Conservation (phyloP, 2,797 vertebrate genomes). For the Megalops cyprinoides region DNA sequence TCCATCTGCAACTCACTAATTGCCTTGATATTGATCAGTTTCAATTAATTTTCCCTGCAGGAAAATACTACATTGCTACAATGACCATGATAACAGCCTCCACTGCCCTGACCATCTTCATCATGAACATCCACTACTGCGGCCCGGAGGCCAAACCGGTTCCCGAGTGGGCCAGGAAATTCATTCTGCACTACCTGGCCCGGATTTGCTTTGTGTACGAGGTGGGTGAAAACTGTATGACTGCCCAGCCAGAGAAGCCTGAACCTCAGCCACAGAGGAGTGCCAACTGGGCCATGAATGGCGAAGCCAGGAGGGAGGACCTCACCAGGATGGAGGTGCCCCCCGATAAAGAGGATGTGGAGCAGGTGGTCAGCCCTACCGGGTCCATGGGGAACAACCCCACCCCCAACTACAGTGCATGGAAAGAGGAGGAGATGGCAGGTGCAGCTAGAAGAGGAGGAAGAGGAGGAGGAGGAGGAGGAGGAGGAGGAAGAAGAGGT, state of each 20-base stretch:
- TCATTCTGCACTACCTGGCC: slow-evolving; percentile 81
- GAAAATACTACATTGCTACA: slow-evolving; percentile 93
- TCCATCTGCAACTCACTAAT: background rate
- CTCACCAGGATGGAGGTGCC: slow-evolving; percentile 23
- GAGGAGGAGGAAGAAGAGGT: slow-evolving; percentile 48
- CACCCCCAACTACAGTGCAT: slow-evolving; percentile 45
- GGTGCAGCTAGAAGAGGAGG: slow-evolving; percentile 45
- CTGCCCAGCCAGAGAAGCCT: slow-evolving; percentile 37
- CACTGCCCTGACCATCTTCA: slow-evolving; percentile 88
- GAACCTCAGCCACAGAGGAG: slow-evolving; percentile 39
- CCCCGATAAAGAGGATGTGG: slow-evolving; percentile 58
- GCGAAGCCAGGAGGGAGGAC: slow-evolving; percentile 47
- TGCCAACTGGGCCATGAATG: slow-evolving; percentile 47
- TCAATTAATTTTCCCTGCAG: slow-evolving; percentile 57
- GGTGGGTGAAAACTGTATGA: slow-evolving; percentile 76
- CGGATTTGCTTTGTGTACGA: slow-evolving; percentile 81
- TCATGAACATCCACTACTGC: slow-evolving; percentile 92
- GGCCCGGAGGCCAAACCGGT: slow-evolving; percentile 80
- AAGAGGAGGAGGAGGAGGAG: slow-evolving; percentile 55
- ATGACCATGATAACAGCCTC: slow-evolving; percentile 94
- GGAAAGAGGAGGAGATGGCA: slow-evolving; percentile 47
- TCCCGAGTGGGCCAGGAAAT: slow-evolving; percentile 77
- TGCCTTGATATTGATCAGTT: background rate
- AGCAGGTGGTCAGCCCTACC: slow-evolving; percentile 55
- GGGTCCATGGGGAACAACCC: slow-evolving; percentile 55